Conservation (phyloP, 2,113 vertebrate species). For the Thamnaconus septentrionalis region DNA sequence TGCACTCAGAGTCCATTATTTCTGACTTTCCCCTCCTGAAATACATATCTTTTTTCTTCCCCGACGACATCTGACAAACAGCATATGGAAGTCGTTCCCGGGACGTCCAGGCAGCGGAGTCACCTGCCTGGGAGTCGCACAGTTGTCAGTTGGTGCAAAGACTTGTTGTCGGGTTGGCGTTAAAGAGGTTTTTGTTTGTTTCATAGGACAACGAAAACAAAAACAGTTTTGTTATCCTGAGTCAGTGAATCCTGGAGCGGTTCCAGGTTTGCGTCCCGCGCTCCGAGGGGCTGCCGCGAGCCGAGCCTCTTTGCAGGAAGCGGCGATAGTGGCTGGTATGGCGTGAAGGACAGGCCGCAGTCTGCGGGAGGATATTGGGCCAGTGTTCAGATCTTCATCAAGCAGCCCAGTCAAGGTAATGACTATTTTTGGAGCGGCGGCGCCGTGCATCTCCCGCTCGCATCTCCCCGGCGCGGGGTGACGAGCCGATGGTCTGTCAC, state of each 20-base stretch:
- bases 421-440: conserved; percentile 64
- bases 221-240: too few relatives aligned
- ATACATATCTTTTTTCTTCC: conserved; percentile 78
- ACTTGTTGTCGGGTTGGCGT: conserved; percentile 41
- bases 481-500: conserved; percentile 61
- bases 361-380: conserved; percentile 72
- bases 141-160: conserved; percentile 13
- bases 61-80: conserved; percentile 88
- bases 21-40: conserved; percentile 87
- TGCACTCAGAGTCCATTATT: conserved; percentile 84
- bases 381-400: conserved; percentile 56
- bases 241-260: too few relatives aligned
- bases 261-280: too few relatives aligned
- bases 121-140: conserved; percentile 41
- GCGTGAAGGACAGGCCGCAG: conserved; percentile 71
- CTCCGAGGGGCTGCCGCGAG: background rate
- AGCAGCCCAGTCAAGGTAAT: conserved; percentile 63
- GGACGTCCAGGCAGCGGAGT: conserved; percentile 50
- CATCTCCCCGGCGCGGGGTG: conserved; percentile 44
- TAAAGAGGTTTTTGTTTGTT: background rate
- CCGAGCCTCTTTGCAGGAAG: too few relatives aligned
- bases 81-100: conserved; percentile 82
- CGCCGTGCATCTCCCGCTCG: conserved; percentile 21
- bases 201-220: too few relatives aligned
- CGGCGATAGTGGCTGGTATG: background rate